Percentiles rank a stretch among this genome's conserved stretches.
phyloP scores from a whole-genome alignment of 2,113 vertebrate species.

The Bombycilla garrulus region DNA sequence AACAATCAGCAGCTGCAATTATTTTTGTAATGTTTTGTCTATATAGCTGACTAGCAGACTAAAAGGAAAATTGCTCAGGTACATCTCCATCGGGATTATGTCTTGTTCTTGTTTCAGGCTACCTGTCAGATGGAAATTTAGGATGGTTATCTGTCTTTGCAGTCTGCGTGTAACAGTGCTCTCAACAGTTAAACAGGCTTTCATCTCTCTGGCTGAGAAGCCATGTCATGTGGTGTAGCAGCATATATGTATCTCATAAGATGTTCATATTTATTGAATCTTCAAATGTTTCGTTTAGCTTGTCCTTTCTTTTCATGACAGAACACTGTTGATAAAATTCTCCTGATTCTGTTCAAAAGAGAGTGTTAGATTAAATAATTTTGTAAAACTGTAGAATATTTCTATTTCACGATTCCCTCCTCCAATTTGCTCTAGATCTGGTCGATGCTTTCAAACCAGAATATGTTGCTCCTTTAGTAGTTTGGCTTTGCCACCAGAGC shows the following conservation, averaged over 20 bases:
- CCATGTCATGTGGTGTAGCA: background rate
- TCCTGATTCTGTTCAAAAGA: background rate
- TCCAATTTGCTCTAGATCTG: constrained; percentile 76
- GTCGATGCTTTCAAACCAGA: constrained; percentile 88
- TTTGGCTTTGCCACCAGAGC: constrained; percentile 94
- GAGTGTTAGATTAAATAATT: background rate
- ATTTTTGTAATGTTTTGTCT: background rate
- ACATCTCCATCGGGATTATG: rapidly evolving
- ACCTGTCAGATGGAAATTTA: background rate
- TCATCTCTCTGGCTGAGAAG: background rate
- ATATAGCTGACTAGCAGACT: background rate
- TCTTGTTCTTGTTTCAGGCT: background rate
- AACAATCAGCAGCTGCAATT: background rate
- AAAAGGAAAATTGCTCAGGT: background rate
- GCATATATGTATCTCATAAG: rapidly evolving
- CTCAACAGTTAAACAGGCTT: background rate
- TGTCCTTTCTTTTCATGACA: background rate
- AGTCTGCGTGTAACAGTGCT: background rate
- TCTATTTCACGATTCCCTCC: background rate
- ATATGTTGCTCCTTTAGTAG: constrained; percentile 89
- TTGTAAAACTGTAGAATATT: background rate
- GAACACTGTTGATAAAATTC: background rate
- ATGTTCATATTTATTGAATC: background rate
- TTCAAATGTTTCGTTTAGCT: background rate
- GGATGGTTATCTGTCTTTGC: background rate